Base-by-base conservation (phyloP, 2,888 invertebrate genomes). In the Corythucha ciliata region DNA sequence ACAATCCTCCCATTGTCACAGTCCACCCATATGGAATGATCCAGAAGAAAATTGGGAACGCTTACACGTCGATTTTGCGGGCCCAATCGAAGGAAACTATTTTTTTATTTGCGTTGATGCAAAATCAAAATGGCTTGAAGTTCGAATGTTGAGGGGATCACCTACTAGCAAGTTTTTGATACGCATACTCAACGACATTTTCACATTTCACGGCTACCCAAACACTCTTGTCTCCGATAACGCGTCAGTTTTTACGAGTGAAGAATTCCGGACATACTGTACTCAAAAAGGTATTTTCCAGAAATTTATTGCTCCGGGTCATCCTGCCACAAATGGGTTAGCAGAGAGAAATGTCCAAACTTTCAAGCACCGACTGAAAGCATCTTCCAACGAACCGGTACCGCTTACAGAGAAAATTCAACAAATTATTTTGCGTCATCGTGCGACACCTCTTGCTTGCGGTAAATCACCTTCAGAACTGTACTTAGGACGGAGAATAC, bases 41-140 rank as follows among this genome's bases (percentile, higher is more conserved):
- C 62, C 61, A 16, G 52, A 56, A 16, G 46, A 53, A 14, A 57
- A 57, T 29, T 64, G 61, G 62, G 45, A 63, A 40, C 42, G 63
- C 25, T 52, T 63, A 3, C 63, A 63, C 26, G 59, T 62, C 3
- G 62, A 63, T 44, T 63, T 59, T 40, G 59, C 60, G 18, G 61
- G 61, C 1, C 61, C 62, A 10, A 57, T 48, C 36, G 18, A 47
- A 14, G 49, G 54, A 4, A 41, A 57, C 40, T 47, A 54, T 40
- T 58, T 61, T 36, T 45, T 64, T 7, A 37, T 62, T 3, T 24
- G 57, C 6, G 52, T 63, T 1, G 63, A 62, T 39, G 61, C 60
- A 16, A 58, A 59, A 44, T 61, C 61, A 33, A 63, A 39, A n/a
- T 39, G 40, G 40, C 6, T 18, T 10, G 40, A 39, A 20, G 40